Evolutionary conservation across 2,888 invertebrate species (phyloP).

Genomic region (Chrysolina americana): DNA sequence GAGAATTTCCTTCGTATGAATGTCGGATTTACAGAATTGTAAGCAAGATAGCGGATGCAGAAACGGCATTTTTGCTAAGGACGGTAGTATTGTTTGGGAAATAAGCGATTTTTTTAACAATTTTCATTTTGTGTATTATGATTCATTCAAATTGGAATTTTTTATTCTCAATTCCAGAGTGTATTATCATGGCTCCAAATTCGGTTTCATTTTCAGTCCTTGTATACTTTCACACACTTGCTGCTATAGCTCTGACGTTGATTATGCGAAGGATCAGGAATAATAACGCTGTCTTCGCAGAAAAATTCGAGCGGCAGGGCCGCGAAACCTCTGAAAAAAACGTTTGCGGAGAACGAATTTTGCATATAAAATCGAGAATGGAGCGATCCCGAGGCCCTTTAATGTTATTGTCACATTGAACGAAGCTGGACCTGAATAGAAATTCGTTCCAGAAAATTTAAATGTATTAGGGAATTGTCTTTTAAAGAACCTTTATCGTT

Average conservation of each 20-base stretch:
- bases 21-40: no score
- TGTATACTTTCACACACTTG: not conserved
- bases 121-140: no score
- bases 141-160: no score
- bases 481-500: conserved; percentile 1
- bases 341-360: conserved; percentile 26
- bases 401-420: conserved; percentile 20
- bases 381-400: not conserved
- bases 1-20: no score
- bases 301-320: conserved; percentile 2
- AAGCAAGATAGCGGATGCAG: no score
- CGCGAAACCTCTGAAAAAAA: not conserved
- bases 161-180: no score
- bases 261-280: conserved; percentile 6
- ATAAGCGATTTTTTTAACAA: no score
- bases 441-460: conserved; percentile 6
- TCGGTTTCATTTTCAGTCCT: not conserved
- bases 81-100: no score
- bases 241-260: not conserved
- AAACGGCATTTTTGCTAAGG: no score
- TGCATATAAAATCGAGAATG: conserved; percentile 28
- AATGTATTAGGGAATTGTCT: not conserved
- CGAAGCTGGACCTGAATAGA: not conserved
- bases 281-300: conserved; percentile 12
- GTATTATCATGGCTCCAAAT: no score